These are phyloP conservation scores for Rhagoletis zephyria DNA, from an alignment of 1,140 invertebrate species.

Conservation along the genomic window DNA sequence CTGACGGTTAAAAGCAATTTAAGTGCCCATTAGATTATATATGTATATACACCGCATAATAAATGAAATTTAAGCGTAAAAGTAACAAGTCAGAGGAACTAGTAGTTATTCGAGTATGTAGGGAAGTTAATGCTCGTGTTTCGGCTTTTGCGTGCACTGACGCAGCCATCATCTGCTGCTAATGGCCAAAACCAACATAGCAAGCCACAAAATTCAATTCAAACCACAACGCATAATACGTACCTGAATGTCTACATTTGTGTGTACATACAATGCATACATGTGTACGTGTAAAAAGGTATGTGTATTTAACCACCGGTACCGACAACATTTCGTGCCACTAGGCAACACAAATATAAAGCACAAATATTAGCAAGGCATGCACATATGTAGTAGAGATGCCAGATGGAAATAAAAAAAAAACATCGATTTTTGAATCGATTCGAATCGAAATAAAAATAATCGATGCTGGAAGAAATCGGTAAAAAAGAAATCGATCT, in stretches of 20 bases:
- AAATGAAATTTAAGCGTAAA: neutral
- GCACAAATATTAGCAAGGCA: too few species aligned
- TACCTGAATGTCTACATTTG: neutral
- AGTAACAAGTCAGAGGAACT: too few species aligned
- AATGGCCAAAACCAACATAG: slow-evolving; percentile 19
- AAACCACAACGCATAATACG: neutral
- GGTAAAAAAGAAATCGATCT: too few species aligned
- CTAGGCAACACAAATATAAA: too few species aligned
- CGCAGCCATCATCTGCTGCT: neutral
- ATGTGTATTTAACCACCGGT: neutral
- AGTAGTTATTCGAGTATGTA: neutral
- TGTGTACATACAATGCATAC: neutral
- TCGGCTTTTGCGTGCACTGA: neutral
- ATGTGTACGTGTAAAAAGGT: too few species aligned
- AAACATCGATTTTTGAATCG: too few species aligned
- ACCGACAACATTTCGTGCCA: too few species aligned
- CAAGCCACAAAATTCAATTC: slow-evolving; percentile 36
- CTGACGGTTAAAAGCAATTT: neutral
- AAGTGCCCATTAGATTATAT: neutral
- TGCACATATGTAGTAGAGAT: too few species aligned
- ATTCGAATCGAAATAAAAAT: too few species aligned
- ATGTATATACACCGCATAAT: neutral
- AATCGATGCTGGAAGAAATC: too few species aligned
- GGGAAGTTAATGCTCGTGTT: neutral
- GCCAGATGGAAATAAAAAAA: too few species aligned